Base-by-base conservation (phyloP, 2,113 vertebrate species). In the Physeter macrocephalus region DNA sequence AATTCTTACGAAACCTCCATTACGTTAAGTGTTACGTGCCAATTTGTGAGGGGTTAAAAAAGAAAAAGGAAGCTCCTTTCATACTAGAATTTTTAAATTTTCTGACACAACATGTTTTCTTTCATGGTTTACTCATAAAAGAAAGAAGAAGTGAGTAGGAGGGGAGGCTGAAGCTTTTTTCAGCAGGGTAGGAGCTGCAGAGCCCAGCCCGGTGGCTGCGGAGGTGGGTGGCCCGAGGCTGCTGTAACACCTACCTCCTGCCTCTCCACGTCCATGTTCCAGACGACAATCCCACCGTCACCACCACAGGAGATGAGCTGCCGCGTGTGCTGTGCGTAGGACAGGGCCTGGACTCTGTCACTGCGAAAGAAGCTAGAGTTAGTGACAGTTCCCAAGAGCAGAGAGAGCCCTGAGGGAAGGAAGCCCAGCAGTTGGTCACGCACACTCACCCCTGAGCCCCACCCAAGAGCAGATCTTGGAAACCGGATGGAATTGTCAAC, bases 261-360 rank as follows among this genome's bases (percentile, higher is more conserved):
- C 97, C 99, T 98, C 72, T 99, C 99, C 49, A 99, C 99, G 43
- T 99, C 99, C 99, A 99, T 99, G 98, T 99, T 99, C 99, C 99
- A 99, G 98, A 99, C 98, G 0, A 99, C 99, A 4, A 99, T 99
- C 93, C 99, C 99, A 27, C 99, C 99, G 0, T 99, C 99, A 0
- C 99, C 99, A 61, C 99, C 99, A 90, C 99, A 99, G 41, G 99
- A 99, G 98, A 99, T 99, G 96, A 99, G 99, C 98, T 99, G 99
- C 77, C 99, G 99, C 0, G 99, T 99, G 97, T 99, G 99, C 72
- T 99, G 99, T 11, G 99, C 99, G 4, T 99, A 99, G 97, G 99
- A 99, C 87, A 99, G 98, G 46, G 99, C 99, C 98, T 99, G 99
- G 81, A 99, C 99, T 98, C 99, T 99, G 95, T 99, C 99, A 64